phyloP scores from a whole-genome alignment of 1,140 invertebrate species.

The Acromyrmex heyeri region DNA sequence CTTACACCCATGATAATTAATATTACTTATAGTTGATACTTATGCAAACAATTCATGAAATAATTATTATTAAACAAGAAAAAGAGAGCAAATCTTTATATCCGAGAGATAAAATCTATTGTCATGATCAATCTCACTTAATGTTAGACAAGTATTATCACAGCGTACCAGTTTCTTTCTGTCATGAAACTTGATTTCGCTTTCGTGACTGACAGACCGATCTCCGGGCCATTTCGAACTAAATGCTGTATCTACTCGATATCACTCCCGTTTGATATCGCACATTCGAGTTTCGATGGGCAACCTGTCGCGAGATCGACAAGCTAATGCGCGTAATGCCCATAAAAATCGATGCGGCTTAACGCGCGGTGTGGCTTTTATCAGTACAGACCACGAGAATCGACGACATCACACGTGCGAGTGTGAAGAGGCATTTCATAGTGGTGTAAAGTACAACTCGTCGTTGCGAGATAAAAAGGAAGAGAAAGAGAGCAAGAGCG shows the following conservation, averaged over 20 bases:
- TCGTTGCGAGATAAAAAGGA: constrained; percentile 4
- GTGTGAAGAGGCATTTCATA: constrained; percentile 39
- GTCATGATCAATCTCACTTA: neutral
- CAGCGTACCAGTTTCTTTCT: neutral
- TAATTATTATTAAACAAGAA: neutral
- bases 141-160: neutral
- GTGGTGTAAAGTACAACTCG: constrained; percentile 54
- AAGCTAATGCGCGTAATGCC: constrained; percentile 37
- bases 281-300: constrained; percentile 3
- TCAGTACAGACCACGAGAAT: constrained; percentile 8
- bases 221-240: neutral
- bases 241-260: neutral
- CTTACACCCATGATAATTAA: no score
- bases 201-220: neutral
- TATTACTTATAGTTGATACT: no score
- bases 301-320: constrained; percentile 32
- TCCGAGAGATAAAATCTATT: neutral
- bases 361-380: constrained; percentile 42
- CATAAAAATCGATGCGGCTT: constrained; percentile 49
- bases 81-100: neutral
- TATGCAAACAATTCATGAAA: neutral
- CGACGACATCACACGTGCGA: constrained; percentile 20
- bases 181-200: neutral
- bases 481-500: neutral
- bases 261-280: constrained; percentile 6